phyloP scores from a whole-genome alignment of 2,888 invertebrate species.

The Patella pellucida region DNA sequence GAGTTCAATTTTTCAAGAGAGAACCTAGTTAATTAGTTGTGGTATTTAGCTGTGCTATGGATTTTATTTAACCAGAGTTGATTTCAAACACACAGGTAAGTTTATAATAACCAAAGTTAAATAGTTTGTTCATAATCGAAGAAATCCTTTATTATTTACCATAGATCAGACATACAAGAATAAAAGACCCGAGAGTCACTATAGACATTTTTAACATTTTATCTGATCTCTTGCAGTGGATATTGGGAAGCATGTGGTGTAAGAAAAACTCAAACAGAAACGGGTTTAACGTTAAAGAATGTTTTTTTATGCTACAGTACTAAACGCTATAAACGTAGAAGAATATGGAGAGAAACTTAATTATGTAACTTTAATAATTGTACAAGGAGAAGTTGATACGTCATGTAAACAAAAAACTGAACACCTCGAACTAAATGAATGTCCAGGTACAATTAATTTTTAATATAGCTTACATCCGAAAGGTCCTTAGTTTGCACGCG shows the following conservation, averaged over 20 bases:
- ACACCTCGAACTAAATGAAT: constrained; percentile 51
- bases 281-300: constrained; percentile 46
- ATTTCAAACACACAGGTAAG: too few species aligned
- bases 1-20: too few species aligned
- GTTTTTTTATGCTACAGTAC: constrained; percentile 43
- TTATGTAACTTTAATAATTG: constrained; percentile 55
- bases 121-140: too few species aligned
- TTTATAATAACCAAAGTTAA: too few species aligned
- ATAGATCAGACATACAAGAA: too few species aligned
- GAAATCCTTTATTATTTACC: too few species aligned
- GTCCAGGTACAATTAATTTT: constrained; percentile 43
- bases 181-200: too few species aligned
- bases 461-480: too few species aligned
- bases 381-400: constrained; percentile 45
- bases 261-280: constrained; percentile 56
- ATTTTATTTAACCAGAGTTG: too few species aligned
- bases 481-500: too few species aligned
- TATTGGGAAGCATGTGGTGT: constrained; percentile 54
- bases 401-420: constrained; percentile 38
- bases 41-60: too few species aligned
- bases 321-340: constrained; percentile 48
- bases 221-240: constrained; percentile 42
- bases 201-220: not conserved
- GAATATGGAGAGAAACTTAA: constrained; percentile 47
- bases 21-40: too few species aligned